phyloP scores from a whole-genome alignment of 2,888 invertebrate genomes.

The Aphodius granarius region DNA sequence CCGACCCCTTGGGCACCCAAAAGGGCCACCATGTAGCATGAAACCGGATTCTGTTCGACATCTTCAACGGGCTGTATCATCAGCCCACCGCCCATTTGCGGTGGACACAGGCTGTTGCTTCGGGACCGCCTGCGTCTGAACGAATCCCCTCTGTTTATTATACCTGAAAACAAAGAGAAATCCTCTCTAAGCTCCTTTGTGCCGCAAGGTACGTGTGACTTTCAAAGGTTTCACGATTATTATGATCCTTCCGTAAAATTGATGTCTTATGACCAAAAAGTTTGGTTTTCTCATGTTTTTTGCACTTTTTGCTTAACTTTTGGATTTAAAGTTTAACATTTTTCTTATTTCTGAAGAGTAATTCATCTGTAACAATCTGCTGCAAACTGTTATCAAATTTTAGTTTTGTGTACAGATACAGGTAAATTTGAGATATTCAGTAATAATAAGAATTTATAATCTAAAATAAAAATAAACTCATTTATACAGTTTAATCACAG shows the following conservation, averaged over 20 bases:
- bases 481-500: background rate
- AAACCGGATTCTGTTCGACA: conserved; percentile 53
- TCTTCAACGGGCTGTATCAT: conserved; percentile 56
- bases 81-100: conserved; percentile 41
- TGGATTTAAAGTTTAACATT: no score
- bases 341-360: no score
- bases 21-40: conserved; percentile 71
- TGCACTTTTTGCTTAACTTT: no score
- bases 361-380: no score
- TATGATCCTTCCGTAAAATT: background rate
- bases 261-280: background rate
- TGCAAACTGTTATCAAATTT: no score
- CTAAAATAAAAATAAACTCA: no score
- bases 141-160: conserved; percentile 93
- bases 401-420: no score
- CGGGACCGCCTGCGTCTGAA: conserved; percentile 83
- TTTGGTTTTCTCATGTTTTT: background rate
- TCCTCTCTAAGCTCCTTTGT: background rate
- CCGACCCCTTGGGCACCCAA: conserved; percentile 81
- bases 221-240: background rate
- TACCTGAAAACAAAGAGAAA: conserved; percentile 62
- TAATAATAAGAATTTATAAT: no score
- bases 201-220: background rate
- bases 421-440: no score
- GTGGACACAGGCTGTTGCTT: conserved; percentile 78